These are phyloP conservation scores for Deroplatys truncata DNA, from an alignment of 2,888 invertebrate genomes.

Conservation along the genomic window DNA sequence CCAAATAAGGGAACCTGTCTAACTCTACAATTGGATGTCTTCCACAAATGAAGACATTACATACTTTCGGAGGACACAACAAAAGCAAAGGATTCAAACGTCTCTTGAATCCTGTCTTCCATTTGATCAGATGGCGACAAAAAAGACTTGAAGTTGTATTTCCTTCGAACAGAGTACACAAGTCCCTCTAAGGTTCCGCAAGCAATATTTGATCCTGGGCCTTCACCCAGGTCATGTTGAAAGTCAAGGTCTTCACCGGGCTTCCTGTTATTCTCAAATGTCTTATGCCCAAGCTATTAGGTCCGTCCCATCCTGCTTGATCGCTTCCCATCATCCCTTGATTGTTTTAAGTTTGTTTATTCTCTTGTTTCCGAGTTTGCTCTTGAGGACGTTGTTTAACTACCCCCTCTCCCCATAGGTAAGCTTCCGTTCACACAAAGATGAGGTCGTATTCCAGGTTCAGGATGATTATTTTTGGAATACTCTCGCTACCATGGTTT, in stretches of 20 bases:
- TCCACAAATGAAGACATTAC: neutral
- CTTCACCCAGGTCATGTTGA: neutral
- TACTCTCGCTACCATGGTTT: no score
- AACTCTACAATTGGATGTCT: neutral
- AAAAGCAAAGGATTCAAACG: neutral
- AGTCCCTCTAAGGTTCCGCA: neutral
- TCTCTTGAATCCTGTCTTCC: no score
- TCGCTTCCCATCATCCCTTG: neutral
- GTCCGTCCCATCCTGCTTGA: neutral
- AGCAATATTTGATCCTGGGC: neutral
- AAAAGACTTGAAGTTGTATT: neutral
- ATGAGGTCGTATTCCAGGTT: neutral
- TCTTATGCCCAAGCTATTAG: neutral
- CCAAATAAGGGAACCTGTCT: neutral
- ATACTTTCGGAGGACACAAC: neutral
- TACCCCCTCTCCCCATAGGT: neutral
- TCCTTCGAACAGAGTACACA: neutral
- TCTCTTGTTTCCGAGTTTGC: neutral
- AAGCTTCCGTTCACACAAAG: neutral
- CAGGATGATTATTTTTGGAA: neutral
- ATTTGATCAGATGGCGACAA: neutral
- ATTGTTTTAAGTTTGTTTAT: conserved; percentile 9
- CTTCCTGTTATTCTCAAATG: neutral
- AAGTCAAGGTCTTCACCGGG: neutral
- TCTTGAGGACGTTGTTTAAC: neutral